Conservation (phyloP, 2,113 vertebrate species). For the Rhinogobius similis region DNA sequence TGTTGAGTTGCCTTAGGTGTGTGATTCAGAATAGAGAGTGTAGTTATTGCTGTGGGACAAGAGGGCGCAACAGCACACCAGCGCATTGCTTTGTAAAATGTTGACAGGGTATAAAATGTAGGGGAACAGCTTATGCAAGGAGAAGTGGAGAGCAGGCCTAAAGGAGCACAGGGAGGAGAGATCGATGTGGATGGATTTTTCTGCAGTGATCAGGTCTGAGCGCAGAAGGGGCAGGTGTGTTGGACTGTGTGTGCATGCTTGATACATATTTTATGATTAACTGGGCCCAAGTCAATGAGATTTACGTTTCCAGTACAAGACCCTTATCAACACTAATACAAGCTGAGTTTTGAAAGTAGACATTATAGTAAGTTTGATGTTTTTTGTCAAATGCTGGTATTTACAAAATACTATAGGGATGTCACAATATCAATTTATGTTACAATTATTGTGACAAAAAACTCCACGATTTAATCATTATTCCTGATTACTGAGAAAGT, state of each 20-base stretch:
- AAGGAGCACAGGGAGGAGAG: conserved; percentile 17
- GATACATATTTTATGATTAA: conserved; percentile 3
- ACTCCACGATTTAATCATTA: too few species aligned
- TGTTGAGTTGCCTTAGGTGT: conserved; percentile 32
- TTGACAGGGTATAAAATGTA: conserved; percentile 59
- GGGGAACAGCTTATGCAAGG: conserved; percentile 52
- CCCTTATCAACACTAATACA: not conserved
- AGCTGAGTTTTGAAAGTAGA: too few species aligned
- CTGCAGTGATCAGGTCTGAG: conserved; percentile 31
- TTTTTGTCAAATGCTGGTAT: too few species aligned
- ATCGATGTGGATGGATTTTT: conserved; percentile 59
- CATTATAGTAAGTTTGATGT: too few species aligned
- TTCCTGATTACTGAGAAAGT: too few species aligned
- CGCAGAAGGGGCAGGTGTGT: conserved; percentile 18
- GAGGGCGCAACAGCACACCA: conserved; percentile 40
- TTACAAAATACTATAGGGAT: too few species aligned
- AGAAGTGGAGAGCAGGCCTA: conserved; percentile 38
- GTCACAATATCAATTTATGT: too few species aligned
- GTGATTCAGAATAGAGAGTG: conserved; percentile 49
- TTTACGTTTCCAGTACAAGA: not conserved
- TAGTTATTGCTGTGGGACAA: conserved; percentile 47
- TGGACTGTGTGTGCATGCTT: conserved; percentile 14
- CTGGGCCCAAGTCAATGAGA: not conserved
- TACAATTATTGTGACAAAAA: too few species aligned
- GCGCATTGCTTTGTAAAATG: conserved; percentile 54